Evolutionary conservation across 1,140 invertebrate genomes (phyloP), one percentile per base, ranked within the genome.

Genomic region (Ylistrum balloti): DNA sequence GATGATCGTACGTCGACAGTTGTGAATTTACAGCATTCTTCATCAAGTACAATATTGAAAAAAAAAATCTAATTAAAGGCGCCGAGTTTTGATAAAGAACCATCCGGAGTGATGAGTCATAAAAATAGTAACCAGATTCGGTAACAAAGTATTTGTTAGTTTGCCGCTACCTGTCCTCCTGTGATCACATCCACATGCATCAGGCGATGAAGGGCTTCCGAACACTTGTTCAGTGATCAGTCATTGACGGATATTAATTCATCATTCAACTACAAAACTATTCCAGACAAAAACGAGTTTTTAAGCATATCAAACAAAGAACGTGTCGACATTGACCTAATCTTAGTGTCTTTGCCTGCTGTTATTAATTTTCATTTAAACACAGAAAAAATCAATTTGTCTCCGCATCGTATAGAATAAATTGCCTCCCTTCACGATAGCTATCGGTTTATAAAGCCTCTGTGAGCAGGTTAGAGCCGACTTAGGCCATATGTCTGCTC

Each of bases 331-430:
- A 74, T 74, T 74, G 56, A n/a, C 56, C 56, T 28, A 74, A 74
- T 74, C 56, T 3, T n/a, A 74, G 22, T 28, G 56, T 28, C n/a
- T 74, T 74, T 28, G 22, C 56, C 22, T n/a, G 56, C n/a, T 74
- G 56, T 74, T 74, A 74, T 74, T 74, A 74, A 74, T 74, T 74
- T 74, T 74, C 56, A 74, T 74, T 74, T 28, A 74, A 74, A 74
- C 22, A 5, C 0, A 74, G 45, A 74, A n/a, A n/a, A 74, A 74
- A n/a, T 74, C 56, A n/a, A 74, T 74, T n/a, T 74, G 56, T 74
- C 56, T 74, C 56, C 56, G 5, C 5, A 56, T 11, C 17, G 45
- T 17, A 56, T 3, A 56, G 45, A 22, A 56, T 56, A 56, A 56
- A 56, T 56, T 56, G 45, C 45, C 22, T 56, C 45, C 45, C 13